A percentile compares a stretch with the other conserved stretches of the same genome.
These are phyloP conservation scores for Aphis craccivora DNA, from an alignment of 1,140 invertebrate species.

Conservation along the genomic window DNA sequence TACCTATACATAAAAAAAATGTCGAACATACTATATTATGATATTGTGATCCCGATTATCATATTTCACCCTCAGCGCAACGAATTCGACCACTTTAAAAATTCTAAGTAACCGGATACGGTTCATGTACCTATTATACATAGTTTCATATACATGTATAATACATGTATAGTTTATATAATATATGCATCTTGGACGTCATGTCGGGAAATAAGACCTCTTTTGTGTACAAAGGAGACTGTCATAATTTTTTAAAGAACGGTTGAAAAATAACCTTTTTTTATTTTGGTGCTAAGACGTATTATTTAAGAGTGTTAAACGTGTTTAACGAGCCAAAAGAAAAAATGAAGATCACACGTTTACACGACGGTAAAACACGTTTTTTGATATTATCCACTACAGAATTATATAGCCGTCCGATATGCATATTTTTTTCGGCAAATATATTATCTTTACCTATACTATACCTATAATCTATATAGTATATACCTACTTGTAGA, in stretches of 20 bases:
- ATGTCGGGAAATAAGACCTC: not conserved
- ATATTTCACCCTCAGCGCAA: slow-evolving; percentile 24
- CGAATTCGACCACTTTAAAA: slow-evolving; percentile 15
- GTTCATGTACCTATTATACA: not conserved
- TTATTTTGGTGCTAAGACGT: not conserved
- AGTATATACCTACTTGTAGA: not conserved
- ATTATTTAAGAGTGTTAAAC: slow-evolving; percentile 18
- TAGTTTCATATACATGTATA: not conserved
- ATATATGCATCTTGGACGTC: slow-evolving; percentile 7
- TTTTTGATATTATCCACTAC: not conserved
- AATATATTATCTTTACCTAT: not conserved
- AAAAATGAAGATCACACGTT: slow-evolving; percentile 12
- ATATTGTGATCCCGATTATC: slow-evolving; percentile 37
- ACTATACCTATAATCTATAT: not conserved
- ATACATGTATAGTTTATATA: not conserved
- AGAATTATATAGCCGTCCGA: not conserved
- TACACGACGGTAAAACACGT: slow-evolving; percentile 30
- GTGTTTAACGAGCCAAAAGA: slow-evolving; percentile 40
- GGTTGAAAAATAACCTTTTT: slow-evolving; percentile 32
- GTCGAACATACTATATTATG: not conserved
- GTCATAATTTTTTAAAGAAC: not conserved
- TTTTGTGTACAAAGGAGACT: not conserved
- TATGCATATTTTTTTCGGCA: not conserved
- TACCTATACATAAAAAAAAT: not conserved
- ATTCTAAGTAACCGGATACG: slow-evolving; percentile 17